Percentiles rank a stretch among this genome's conserved stretches.
phyloP scores from a whole-genome alignment of 2,113 vertebrate species.

The Ptyas mucosa region DNA sequence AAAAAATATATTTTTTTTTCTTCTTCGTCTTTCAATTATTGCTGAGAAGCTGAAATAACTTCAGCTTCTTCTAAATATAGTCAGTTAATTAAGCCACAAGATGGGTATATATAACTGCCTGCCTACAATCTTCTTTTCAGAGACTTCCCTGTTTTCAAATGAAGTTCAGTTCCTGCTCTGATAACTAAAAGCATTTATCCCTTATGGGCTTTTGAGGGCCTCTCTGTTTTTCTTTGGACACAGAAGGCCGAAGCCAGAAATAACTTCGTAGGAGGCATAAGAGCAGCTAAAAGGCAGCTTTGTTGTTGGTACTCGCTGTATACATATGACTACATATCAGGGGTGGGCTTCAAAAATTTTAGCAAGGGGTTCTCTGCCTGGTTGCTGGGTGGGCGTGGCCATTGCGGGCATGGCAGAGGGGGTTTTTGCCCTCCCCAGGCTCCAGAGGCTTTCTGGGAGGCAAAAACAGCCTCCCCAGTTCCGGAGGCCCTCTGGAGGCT shows the following conservation, averaged over 20 bases:
- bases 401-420: no score
- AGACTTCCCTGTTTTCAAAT: neutral
- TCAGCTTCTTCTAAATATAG: constrained; percentile 15
- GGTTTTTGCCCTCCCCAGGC: no score
- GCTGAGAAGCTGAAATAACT: constrained; percentile 2
- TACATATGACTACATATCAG: no score
- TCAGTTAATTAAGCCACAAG: constrained; percentile 8
- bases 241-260: neutral
- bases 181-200: neutral
- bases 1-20: neutral
- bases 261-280: neutral
- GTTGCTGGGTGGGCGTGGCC: no score
- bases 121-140: constrained; percentile 1
- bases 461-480: no score
- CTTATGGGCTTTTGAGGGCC: accelerated
- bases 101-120: neutral
- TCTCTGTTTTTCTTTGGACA: neutral
- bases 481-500: no score
- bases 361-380: no score
- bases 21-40: neutral
- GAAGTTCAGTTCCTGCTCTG: neutral
- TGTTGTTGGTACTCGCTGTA: neutral
- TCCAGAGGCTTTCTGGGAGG: no score
- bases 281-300: neutral
- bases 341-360: no score